These are phyloP conservation scores for Ascidia mentula DNA, from an alignment of 23 tunicate genomes.

Conservation along the genomic window DNA sequence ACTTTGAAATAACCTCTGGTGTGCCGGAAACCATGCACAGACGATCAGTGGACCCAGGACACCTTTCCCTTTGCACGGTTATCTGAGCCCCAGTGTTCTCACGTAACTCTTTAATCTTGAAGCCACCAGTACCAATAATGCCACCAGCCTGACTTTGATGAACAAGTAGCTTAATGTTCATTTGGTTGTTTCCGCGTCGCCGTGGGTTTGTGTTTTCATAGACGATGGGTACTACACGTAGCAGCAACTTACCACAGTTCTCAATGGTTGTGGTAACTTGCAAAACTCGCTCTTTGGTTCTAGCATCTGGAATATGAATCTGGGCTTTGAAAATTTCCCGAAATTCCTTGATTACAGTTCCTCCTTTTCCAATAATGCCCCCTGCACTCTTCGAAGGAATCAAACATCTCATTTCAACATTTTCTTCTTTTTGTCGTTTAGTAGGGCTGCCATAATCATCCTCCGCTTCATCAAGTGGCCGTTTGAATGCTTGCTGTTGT, in stretches of 20 bases:
- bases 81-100: slow-evolving; percentile 89
- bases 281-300: slow-evolving; percentile 78
- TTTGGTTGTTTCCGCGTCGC: slow-evolving; percentile 23
- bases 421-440: slow-evolving; percentile 41
- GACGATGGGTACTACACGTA: slow-evolving; percentile 53
- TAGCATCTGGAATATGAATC: slow-evolving; percentile 75
- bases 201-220: slow-evolving; percentile 39
- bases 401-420: slow-evolving; percentile 79
- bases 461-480: slow-evolving; percentile 49
- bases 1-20: slow-evolving; percentile 76
- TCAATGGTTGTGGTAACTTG: slow-evolving; percentile 57
- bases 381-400: slow-evolving; percentile 85
- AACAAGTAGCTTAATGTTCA: slow-evolving; percentile 66
- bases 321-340: slow-evolving; percentile 75
- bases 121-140: slow-evolving; percentile 79
- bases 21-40: slow-evolving; percentile 68
- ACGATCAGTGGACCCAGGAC: slow-evolving; percentile 82
- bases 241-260: slow-evolving; percentile 82
- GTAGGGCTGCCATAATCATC: slow-evolving; percentile 32
- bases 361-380: slow-evolving; percentile 90
- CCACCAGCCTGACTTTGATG: slow-evolving; percentile 94
- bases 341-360: slow-evolving; percentile 75
- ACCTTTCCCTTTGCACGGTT: slow-evolving; percentile 78
- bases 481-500: slow-evolving; percentile 57
- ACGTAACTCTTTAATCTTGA: slow-evolving; percentile 82